Conservation (phyloP, 2,113 vertebrate genomes). For the Sterrhoptilus dennistouni region DNA sequence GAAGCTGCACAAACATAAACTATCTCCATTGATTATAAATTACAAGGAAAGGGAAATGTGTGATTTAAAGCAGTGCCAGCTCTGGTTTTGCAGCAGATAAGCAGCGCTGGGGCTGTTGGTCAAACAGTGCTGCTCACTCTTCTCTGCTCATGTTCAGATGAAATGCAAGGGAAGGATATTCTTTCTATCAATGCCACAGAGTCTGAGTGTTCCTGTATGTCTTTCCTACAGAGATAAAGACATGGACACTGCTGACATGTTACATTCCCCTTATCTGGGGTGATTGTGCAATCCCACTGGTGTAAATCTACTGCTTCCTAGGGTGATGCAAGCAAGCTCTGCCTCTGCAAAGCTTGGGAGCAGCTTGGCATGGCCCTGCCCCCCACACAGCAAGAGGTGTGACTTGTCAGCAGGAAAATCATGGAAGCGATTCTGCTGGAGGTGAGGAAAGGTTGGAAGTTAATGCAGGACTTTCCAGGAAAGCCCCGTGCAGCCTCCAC, state of each 20-base stretch:
- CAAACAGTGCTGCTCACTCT: neutral
- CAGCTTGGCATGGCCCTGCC: neutral
- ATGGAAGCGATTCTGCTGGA: neutral
- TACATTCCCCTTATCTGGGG: constrained; percentile 39
- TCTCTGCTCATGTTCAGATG: neutral
- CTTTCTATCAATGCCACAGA: neutral
- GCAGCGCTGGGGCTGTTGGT: neutral
- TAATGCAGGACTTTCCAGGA: neutral
- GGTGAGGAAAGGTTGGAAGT: constrained; percentile 9
- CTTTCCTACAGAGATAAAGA: constrained; percentile 22
- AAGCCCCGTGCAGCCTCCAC: neutral
- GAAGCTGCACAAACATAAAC: neutral
- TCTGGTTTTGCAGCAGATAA: neutral
- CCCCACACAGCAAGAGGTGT: neutral
- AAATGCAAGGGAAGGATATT: neutral
- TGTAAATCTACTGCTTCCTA: constrained; percentile 26
- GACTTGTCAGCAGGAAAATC: constrained; percentile 29
- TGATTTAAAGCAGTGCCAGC: constrained; percentile 15
- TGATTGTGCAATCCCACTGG: neutral
- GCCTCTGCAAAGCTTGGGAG: neutral
- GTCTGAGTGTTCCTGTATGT: neutral
- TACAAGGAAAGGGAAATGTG: neutral
- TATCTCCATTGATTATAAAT: neutral
- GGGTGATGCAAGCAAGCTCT: neutral
- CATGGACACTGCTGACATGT: constrained; percentile 13